Conservation (phyloP, 2,797 vertebrate species). For the Hydrolagus colliei region DNA sequence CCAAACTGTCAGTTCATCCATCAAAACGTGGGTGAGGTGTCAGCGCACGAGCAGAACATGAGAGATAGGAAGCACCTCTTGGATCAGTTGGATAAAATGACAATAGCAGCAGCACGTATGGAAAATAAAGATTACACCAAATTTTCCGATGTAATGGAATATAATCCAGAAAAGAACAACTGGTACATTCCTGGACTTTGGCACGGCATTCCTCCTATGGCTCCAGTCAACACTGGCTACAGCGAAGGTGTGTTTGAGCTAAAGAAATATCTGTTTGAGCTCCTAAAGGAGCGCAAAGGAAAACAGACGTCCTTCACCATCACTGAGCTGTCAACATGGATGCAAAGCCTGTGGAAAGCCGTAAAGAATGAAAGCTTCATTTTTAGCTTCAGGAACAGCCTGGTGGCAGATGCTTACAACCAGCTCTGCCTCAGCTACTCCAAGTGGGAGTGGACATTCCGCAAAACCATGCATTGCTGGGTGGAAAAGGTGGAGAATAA, state of each 20-base stretch:
- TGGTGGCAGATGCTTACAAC: slow-evolving; percentile 52
- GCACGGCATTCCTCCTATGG: slow-evolving; percentile 52
- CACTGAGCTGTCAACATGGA: slow-evolving; percentile 54
- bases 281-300: slow-evolving; percentile 50
- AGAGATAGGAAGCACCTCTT: slow-evolving; percentile 40
- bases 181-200: slow-evolving; percentile 59
- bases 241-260: slow-evolving; percentile 57
- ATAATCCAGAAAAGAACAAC: slow-evolving; percentile 43
- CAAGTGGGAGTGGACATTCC: slow-evolving; percentile 45
- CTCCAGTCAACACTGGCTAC: slow-evolving; percentile 54
- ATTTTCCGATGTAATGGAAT: slow-evolving; percentile 48
- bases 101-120: slow-evolving; percentile 38
- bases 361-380: slow-evolving; percentile 51
- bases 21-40: not conserved
- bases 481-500: slow-evolving; percentile 42
- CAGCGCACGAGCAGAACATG: slow-evolving; percentile 26
- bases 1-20: slow-evolving; percentile 18
- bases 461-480: slow-evolving; percentile 51
- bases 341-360: slow-evolving; percentile 57
- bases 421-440: slow-evolving; percentile 52
- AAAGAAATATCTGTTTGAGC: slow-evolving; percentile 58
- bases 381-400: slow-evolving; percentile 50
- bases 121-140: slow-evolving; percentile 42
- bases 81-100: slow-evolving; percentile 42
- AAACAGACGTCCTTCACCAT: slow-evolving; percentile 47